Base-by-base conservation (phyloP, 1,140 invertebrate species). In the Adelges cooleyi region DNA sequence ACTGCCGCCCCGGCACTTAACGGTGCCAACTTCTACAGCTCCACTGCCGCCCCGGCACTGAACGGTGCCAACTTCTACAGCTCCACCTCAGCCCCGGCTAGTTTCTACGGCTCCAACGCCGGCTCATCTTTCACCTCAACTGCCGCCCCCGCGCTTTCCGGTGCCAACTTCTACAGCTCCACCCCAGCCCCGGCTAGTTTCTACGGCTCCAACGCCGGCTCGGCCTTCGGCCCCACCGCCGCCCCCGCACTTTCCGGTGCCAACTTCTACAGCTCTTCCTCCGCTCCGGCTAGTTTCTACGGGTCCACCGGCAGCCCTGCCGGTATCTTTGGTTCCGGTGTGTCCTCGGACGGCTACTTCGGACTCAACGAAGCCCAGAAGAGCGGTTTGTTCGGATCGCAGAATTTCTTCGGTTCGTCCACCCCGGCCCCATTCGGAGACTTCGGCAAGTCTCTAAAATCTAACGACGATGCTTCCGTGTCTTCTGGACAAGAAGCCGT, bases 1-100 rank as follows among this genome's bases (percentile, higher is more conserved):
- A 50, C 67, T 3, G 11, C 50, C 10, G 11, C 46, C n/a, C 62
- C 67, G 23, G 52, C 65, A 10, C 6, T n/a, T n/a, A n/a, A n/a
- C n/a, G 62, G 33, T 8, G 22, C 49, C 15, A 4, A 46, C 9
- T 25, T 48, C 36, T 36, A 46, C 62, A 29, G 22, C 65, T 33
- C 33, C 17, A 36, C 18, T 22, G n/a, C 18, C 65, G 20, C 65
- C 20, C 20, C 33, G n/a, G 44, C 25, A 1, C 2, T 17, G 1
- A 6, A 17, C 17, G n/a, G 25, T 20, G 20, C 25, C 59, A 18
- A 5, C 66, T 33, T 25, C 15, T 52, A 48, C 62, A 36, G 46
- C 29, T 25, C 38, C 1, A 25, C 42, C 18, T 20, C 1, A 15
- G 20, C n/a, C 23, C 4, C 53, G 8, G 22, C 49, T n/a, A 4